A percentile compares a stretch with the other conserved stretches of the same genome.
Evolutionary conservation across 2,797 vertebrate genomes (phyloP).

Genomic region (Myioborus melanocephalus): DNA sequence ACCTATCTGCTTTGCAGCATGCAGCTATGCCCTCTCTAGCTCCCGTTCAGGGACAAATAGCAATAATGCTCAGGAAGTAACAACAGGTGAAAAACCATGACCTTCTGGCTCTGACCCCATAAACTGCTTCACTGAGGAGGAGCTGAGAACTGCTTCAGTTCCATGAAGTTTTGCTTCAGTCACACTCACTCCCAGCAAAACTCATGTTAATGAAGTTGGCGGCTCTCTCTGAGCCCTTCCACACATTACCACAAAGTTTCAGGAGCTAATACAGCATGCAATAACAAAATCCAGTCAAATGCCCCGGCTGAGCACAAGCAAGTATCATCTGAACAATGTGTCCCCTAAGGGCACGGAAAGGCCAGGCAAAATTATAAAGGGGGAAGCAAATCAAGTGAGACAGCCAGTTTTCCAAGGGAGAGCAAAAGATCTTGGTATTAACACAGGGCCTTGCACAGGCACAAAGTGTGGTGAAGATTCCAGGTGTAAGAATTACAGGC

Average conservation of each 20-base stretch:
- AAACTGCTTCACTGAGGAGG: neutral
- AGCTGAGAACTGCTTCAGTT: neutral
- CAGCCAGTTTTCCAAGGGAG: neutral
- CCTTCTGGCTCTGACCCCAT: neutral
- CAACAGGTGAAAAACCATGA: neutral
- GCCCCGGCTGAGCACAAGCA: neutral
- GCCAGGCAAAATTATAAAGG: neutral
- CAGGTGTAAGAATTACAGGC: neutral
- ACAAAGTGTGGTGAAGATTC: neutral
- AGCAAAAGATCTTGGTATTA: neutral
- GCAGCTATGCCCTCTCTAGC: neutral
- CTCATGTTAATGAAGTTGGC: rapidly evolving
- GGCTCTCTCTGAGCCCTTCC: neutral
- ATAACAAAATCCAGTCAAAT: neutral
- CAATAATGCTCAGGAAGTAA: neutral
- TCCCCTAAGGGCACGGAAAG: neutral
- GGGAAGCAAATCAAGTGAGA: neutral
- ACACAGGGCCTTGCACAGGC: neutral
- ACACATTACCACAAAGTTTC: rapidly evolving
- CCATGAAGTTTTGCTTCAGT: neutral
- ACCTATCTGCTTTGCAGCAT: neutral
- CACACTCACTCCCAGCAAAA: neutral
- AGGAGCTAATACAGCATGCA: neutral
- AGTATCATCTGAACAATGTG: neutral
- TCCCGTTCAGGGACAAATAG: neutral